A percentile compares a stretch with the other conserved stretches of the same genome.
phyloP scores from a whole-genome alignment of 2,797 vertebrate genomes.

The Parauchenoglanis ngamensis region DNA sequence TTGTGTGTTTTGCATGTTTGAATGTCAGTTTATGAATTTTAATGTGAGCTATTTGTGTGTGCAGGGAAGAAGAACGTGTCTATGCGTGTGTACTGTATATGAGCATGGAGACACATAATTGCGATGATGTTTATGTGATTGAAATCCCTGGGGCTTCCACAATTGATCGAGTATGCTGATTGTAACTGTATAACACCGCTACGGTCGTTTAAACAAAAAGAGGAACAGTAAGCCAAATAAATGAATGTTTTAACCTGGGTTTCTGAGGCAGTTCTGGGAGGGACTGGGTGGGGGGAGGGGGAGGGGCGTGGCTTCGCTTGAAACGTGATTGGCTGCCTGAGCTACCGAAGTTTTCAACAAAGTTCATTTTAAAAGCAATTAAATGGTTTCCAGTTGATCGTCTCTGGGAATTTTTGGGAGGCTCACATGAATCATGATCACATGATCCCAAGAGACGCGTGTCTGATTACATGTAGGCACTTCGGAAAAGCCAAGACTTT shows the following conservation, averaged over 20 bases:
- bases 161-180: background rate
- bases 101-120: background rate
- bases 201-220: background rate
- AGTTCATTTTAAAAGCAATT: background rate
- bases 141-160: background rate
- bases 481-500: background rate
- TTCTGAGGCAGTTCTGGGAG: background rate
- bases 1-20: constrained; percentile 69
- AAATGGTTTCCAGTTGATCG: background rate
- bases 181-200: background rate
- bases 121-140: background rate
- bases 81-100: constrained; percentile 59
- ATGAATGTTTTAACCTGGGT: background rate
- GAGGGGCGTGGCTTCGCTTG: background rate
- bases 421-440: background rate
- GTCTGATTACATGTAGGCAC: background rate
- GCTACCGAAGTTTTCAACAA: background rate
- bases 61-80: constrained; percentile 14
- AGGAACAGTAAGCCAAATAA: background rate
- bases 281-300: background rate
- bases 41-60: constrained; percentile 9
- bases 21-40: constrained; percentile 64
- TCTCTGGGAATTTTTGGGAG: background rate
- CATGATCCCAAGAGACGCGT: background rate
- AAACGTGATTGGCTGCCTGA: background rate